phyloP scores from a whole-genome alignment of 2,888 invertebrate genomes.

The Tryphoninae sp. region DNA sequence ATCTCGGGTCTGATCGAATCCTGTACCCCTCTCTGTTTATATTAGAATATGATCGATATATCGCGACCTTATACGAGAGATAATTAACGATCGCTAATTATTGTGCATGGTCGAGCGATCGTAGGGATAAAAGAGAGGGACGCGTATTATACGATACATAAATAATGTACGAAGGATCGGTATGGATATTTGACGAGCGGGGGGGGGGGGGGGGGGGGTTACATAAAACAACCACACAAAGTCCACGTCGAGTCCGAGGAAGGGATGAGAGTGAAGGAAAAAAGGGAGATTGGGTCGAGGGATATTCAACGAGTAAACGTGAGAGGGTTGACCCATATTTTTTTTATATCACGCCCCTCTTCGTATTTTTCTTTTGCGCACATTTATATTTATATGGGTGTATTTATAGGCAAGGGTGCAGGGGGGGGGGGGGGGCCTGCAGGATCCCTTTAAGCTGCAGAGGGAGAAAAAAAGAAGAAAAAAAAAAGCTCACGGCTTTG shows the following conservation, averaged over 20 bases:
- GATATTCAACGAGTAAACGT: slow-evolving; percentile 12
- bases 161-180: slow-evolving; percentile 1
- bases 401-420: not conserved
- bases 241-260: too few species aligned
- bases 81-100: not conserved
- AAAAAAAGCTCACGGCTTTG: slow-evolving; percentile 42
- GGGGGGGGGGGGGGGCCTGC: not conserved
- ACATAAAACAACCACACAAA: too few species aligned
- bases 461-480: not conserved
- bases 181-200: not conserved
- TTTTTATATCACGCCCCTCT: slow-evolving; percentile 23
- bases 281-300: not conserved
- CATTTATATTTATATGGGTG: not conserved
- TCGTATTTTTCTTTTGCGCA: not conserved
- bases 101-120: not conserved
- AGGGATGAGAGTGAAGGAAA: too few species aligned
- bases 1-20: not conserved
- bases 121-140: not conserved
- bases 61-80: not conserved
- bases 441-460: slow-evolving; percentile 24
- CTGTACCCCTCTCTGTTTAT: not conserved
- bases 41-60: not conserved
- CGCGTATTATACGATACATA: not conserved
- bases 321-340: slow-evolving; percentile 28
- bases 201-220: too few species aligned